phyloP scores from a whole-genome alignment of 2,888 invertebrate genomes.

The Chrysolina haemoptera region DNA sequence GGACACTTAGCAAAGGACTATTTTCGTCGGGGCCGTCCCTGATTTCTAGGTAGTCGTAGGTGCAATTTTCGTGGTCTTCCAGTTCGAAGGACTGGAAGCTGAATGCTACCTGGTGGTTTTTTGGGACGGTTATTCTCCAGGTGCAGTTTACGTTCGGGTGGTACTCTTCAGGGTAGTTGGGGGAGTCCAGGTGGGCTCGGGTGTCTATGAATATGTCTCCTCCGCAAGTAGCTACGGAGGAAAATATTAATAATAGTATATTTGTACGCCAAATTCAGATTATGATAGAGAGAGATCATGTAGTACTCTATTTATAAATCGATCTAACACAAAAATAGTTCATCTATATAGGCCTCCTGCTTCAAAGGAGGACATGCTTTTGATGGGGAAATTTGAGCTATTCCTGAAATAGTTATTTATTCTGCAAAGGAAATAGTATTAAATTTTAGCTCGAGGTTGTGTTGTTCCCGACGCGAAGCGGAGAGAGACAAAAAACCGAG shows the following conservation, averaged over 20 bases:
- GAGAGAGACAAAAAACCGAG: too few species aligned
- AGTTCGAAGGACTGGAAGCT: slow-evolving; percentile 97
- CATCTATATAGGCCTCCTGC: too few species aligned
- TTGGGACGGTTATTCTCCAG: slow-evolving; percentile 94
- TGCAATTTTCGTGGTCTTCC: slow-evolving; percentile 97
- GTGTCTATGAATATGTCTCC: slow-evolving; percentile 81
- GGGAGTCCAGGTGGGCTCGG: slow-evolving; percentile 92
- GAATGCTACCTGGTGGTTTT: slow-evolving; percentile 85
- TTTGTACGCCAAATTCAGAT: neutral
- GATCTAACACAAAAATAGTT: too few species aligned
- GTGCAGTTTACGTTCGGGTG: slow-evolving; percentile 94
- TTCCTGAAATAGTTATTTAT: too few species aligned
- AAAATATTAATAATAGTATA: neutral
- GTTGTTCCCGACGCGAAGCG: too few species aligned
- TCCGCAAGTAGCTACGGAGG: slow-evolving; percentile 88
- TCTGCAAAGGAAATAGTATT: too few species aligned
- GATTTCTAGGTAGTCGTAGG: slow-evolving; percentile 95
- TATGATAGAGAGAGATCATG: too few species aligned
- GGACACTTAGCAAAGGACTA: slow-evolving; percentile 79
- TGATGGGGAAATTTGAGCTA: too few species aligned
- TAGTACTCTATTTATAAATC: too few species aligned
- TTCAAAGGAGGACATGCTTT: too few species aligned
- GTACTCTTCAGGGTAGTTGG: slow-evolving; percentile 97
- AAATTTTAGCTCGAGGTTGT: too few species aligned
- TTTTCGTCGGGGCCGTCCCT: slow-evolving; percentile 86